Percentiles rank a stretch among this genome's conserved stretches.
These are phyloP conservation scores for Harpagoxenus sublaevis DNA, from an alignment of 2,888 invertebrate species.

Conservation along the genomic window DNA sequence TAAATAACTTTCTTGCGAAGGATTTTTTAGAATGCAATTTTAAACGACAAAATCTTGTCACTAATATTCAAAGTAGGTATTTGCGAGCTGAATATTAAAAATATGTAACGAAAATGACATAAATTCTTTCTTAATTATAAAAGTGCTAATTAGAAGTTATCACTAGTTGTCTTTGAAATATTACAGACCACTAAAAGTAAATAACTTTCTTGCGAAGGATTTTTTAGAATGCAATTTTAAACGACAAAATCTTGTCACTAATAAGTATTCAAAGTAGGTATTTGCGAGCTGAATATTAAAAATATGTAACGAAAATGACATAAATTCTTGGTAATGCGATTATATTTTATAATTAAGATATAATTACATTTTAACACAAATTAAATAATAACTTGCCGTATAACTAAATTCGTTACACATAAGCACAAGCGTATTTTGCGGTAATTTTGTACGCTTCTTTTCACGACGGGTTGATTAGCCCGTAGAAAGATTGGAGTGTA, in stretches of 20 bases:
- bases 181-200: neutral
- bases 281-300: neutral
- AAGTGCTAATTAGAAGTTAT: neutral
- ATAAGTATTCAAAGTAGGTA: neutral
- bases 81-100: neutral
- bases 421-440: neutral
- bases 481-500: neutral
- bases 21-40: neutral
- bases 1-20: neutral
- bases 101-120: neutral
- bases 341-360: neutral
- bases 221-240: neutral
- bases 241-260: neutral
- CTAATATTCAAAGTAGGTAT: neutral
- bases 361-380: neutral
- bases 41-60: neutral
- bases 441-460: conserved; percentile 31
- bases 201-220: neutral
- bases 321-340: neutral
- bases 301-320: neutral
- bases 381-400: neutral
- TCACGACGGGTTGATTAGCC: conserved; percentile 9
- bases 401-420: neutral
- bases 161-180: neutral
- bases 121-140: neutral